Evolutionary conservation across 2,888 invertebrate species (phyloP), one percentile per base, ranked within the genome.

Genomic region (Tanypteryx hageni): DNA sequence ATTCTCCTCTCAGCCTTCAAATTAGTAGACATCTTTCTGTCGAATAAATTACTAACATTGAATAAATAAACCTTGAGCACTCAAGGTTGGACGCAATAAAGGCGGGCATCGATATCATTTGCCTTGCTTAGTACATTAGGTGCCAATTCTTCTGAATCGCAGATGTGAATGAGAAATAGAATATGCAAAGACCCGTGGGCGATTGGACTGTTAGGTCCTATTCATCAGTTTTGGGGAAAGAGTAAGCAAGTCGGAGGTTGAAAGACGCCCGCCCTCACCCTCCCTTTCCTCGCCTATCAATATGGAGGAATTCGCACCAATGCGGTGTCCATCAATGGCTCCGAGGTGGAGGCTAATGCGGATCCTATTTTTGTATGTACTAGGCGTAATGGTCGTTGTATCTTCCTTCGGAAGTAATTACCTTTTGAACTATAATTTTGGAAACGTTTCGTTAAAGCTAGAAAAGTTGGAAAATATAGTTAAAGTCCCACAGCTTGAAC

Each of bases 151-250:
- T 10, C 57, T n/a, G 57, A 7, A 83, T 56, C n/a, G 9, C 11
- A 57, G 31, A 56, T 57, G 16, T 5, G n/a, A 16, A 10, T 13
- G 56, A 2, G 83, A 57, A n/a, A 56, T 4, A 57, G 11, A n/a
- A n/a, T 57, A 83, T 83, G 83, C 83, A 44, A 44, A 57, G 83
- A 57, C 83, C n/a, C 13, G 56, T 16, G 83, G 83, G 18, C 83
- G 83, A 83, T 83, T n/a, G 83, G n/a, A 83, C 83, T 7, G 83
- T 83, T 83, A 83, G 27, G 3, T 31, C 82, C 44, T 16, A 82
- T 82, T 83, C 83, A 83, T 57, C n/a, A 83, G 9, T 18, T 27
- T 16, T 82, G 22, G 14, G 1, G 56, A n/a, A 44, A 44, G 44
- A 44, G 44, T 44, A 5, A 44, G 83, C 3, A 18, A n/a, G 83